phyloP scores from a whole-genome alignment of 2,797 vertebrate genomes.

The Trematomus bernacchii region DNA sequence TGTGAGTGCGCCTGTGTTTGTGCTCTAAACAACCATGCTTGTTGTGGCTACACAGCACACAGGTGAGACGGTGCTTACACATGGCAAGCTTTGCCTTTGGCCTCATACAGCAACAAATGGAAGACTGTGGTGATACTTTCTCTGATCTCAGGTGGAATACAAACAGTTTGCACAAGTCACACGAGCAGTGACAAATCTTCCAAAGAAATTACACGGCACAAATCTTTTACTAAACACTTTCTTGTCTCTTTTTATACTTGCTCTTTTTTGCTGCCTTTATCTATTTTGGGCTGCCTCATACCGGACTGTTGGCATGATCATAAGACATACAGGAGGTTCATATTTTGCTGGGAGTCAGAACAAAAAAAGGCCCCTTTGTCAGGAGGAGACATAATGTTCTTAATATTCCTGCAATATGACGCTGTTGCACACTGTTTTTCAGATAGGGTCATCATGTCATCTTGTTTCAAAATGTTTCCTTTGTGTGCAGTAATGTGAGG shows the following conservation, averaged over 20 bases:
- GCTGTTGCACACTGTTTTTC: slow-evolving; percentile 46
- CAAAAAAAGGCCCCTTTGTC: slow-evolving; percentile 72
- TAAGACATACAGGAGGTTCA: slow-evolving; percentile 67
- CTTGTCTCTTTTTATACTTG: slow-evolving; percentile 39
- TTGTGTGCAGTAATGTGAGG: slow-evolving; percentile 17
- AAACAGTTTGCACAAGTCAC: slow-evolving; percentile 74
- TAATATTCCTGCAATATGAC: slow-evolving; percentile 53
- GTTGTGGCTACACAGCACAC: slow-evolving; percentile 83
- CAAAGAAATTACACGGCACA: slow-evolving; percentile 62
- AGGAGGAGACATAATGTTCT: slow-evolving; percentile 39
- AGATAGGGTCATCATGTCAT: slow-evolving; percentile 15
- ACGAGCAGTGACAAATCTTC: slow-evolving; percentile 54
- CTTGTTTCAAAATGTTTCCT: slow-evolving; percentile 40
- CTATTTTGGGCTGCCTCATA: slow-evolving; percentile 55
- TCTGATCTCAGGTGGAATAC: slow-evolving; percentile 76
- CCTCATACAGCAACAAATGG: slow-evolving; percentile 63
- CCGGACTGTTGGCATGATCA: slow-evolving; percentile 62
- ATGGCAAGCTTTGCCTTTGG: slow-evolving; percentile 72
- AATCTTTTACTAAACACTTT: slow-evolving; percentile 27
- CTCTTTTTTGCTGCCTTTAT: slow-evolving; percentile 41
- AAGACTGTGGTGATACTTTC: slow-evolving; percentile 55
- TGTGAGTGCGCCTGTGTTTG: slow-evolving; percentile 77
- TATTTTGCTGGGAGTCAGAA: slow-evolving; percentile 63
- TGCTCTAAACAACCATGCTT: slow-evolving; percentile 80
- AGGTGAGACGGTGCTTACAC: slow-evolving; percentile 79